A percentile compares a stretch with the other conserved stretches of the same genome.
phyloP scores from a whole-genome alignment of 2,797 vertebrate species.

The Lepilemur septentrionalis region DNA sequence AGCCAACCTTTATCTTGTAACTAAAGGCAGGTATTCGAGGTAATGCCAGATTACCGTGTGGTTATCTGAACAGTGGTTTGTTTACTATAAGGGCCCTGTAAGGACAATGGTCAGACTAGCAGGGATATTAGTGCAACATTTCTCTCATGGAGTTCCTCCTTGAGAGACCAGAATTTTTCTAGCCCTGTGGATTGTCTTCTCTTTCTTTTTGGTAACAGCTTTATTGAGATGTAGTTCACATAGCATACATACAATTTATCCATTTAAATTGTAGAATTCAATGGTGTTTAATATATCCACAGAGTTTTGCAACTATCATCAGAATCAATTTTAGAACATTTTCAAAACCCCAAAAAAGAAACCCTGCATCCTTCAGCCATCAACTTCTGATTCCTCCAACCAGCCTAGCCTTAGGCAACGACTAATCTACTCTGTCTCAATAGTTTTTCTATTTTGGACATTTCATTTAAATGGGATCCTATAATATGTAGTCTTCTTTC shows the following conservation, averaged over 20 bases:
- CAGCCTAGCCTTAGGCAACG: neutral
- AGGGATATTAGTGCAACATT: neutral
- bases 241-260: neutral
- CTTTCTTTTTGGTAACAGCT: neutral
- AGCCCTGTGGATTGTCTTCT: neutral
- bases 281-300: neutral
- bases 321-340: neutral
- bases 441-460: neutral
- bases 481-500: neutral
- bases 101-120: neutral
- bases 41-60: neutral
- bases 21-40: neutral
- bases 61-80: neutral
- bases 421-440: neutral
- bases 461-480: neutral
- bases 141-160: neutral
- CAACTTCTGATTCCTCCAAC: neutral
- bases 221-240: neutral
- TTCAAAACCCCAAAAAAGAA: neutral
- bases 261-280: neutral
- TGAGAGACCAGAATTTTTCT: neutral
- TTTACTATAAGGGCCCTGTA: neutral
- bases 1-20: neutral
- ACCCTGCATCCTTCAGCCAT: neutral
- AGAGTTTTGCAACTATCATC: neutral